Percentiles rank a stretch among this genome's conserved stretches.
Evolutionary conservation across 2,797 vertebrate species (phyloP).

Genomic region (Rhyacichthys aspro): DNA sequence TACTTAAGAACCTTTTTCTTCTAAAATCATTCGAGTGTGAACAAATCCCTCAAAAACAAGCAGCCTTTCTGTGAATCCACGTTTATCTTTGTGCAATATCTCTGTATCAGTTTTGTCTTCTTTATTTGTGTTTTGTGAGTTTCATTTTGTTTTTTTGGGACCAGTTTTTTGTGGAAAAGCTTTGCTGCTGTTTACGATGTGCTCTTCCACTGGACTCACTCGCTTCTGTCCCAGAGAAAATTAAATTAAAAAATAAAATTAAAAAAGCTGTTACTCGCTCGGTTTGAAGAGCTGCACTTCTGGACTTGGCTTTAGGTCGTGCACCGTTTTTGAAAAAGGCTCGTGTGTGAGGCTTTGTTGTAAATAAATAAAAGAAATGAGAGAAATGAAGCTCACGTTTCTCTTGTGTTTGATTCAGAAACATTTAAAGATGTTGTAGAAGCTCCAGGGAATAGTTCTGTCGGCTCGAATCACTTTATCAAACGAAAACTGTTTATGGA

Average conservation of each 20-base stretch:
- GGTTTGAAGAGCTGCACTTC: slow-evolving; percentile 1
- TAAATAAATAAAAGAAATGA: slow-evolving; percentile 77
- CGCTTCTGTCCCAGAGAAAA: slow-evolving; percentile 2
- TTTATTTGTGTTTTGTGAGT: not conserved
- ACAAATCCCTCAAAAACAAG: no score
- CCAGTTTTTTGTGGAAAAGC: not conserved
- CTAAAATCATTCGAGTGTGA: no score
- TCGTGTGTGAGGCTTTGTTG: slow-evolving; percentile 76
- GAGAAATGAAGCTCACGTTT: slow-evolving; percentile 5
- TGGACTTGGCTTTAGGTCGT: slow-evolving; percentile 5
- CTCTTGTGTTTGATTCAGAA: not conserved
- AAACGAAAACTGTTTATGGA: no score
- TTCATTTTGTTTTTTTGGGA: not conserved
- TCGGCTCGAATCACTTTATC: no score
- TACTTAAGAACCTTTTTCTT: no score
- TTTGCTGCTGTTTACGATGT: not conserved
- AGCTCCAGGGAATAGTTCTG: no score
- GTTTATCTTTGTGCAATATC: no score
- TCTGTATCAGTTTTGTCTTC: not conserved
- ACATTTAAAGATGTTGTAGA: no score
- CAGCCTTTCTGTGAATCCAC: no score
- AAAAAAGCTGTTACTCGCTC: not conserved
- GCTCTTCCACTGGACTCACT: not conserved
- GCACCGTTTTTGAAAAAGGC: slow-evolving; percentile 51
- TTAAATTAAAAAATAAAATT: no score